These are phyloP conservation scores for Pituophis catenifer DNA, from an alignment of 2,113 vertebrate genomes.

Conservation along the genomic window DNA sequence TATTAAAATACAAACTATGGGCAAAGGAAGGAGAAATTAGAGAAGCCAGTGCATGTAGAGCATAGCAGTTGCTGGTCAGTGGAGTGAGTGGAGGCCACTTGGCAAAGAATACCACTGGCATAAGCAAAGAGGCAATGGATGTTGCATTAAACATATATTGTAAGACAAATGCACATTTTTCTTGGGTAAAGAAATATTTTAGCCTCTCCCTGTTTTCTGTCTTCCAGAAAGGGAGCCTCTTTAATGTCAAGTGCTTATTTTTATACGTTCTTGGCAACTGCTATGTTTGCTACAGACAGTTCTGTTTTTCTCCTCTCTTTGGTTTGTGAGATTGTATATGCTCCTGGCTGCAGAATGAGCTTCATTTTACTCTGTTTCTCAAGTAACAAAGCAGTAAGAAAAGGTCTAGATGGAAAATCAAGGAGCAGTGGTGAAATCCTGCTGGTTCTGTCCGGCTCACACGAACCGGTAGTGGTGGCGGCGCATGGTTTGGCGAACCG, in stretches of 20 bases:
- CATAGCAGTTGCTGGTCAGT: background rate
- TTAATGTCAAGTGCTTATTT: constrained; percentile 43
- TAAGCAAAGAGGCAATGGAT: constrained; percentile 28
- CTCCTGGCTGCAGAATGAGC: background rate
- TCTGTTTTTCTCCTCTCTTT: constrained; percentile 29
- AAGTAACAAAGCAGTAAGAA: background rate
- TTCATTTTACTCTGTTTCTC: background rate
- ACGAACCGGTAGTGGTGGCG: too few species aligned
- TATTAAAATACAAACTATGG: background rate
- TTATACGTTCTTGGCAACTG: constrained; percentile 34
- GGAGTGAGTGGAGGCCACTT: constrained; percentile 30
- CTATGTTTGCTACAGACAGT: constrained; percentile 37
- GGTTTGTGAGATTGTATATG: background rate
- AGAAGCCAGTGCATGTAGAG: background rate
- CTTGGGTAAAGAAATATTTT: constrained; percentile 14
- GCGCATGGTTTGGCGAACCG: too few species aligned
- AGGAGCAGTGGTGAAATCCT: background rate
- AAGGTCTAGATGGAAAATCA: background rate
- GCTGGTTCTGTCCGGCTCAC: too few species aligned
- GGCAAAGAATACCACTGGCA: constrained; percentile 17
- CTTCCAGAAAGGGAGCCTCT: constrained; percentile 16
- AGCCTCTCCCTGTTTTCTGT: background rate
- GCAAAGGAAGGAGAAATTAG: background rate
- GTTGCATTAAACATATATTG: constrained; percentile 33
- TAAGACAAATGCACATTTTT: constrained; percentile 7